phyloP scores from a whole-genome alignment of 2,888 invertebrate species.

The Ametastegia equiseti region DNA sequence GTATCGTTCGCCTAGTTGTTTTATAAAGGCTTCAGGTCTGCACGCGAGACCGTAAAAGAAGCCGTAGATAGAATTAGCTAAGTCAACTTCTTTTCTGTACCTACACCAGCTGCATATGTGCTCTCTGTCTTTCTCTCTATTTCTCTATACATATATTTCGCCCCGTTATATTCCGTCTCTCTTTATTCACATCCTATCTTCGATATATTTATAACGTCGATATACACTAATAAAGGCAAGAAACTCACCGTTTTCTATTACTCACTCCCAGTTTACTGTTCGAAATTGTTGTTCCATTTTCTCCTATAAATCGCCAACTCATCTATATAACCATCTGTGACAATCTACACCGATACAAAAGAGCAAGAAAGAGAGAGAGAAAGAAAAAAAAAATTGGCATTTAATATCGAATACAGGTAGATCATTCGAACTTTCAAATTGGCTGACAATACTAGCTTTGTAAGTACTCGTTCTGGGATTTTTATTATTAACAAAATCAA shows the following conservation, averaged over 20 bases:
- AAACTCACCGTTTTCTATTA: neutral
- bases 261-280: neutral
- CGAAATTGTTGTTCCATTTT: neutral
- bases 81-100: slow-evolving; percentile 26
- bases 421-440: too few relatives aligned
- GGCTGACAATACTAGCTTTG: too few relatives aligned
- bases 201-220: neutral
- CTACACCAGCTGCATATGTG: slow-evolving; percentile 13
- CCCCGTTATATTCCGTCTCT: neutral
- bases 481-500: too few relatives aligned
- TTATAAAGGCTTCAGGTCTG: slow-evolving; percentile 36
- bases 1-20: slow-evolving; percentile 12
- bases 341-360: too few relatives aligned
- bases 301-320: neutral
- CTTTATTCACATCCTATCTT: neutral
- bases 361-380: neutral
- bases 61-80: slow-evolving; percentile 43
- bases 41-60: slow-evolving; percentile 38
- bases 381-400: neutral
- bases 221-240: slow-evolving; percentile 33
- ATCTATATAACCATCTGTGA: neutral
- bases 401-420: too few relatives aligned
- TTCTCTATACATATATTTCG: neutral
- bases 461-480: too few relatives aligned
- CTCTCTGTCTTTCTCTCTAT: neutral